Evolutionary conservation across 2,888 invertebrate species (phyloP).

Genomic region (Toxonevra muliebris): DNA sequence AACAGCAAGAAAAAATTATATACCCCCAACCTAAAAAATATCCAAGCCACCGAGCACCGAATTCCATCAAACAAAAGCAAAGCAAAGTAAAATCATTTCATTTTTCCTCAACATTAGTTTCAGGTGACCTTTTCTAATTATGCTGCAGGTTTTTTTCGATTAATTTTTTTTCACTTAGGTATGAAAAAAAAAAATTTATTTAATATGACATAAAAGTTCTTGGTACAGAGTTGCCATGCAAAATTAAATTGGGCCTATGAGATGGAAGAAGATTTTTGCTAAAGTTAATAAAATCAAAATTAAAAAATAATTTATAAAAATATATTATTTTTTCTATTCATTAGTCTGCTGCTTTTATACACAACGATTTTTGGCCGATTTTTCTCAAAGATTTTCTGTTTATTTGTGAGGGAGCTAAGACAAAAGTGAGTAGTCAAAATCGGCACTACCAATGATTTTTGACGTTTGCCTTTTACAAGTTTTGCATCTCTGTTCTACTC

Average conservation of each 20-base stretch:
- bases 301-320: too few relatives aligned
- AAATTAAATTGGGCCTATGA: not conserved
- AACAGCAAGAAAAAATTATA: not conserved
- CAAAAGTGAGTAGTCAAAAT: too few relatives aligned
- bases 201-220: not conserved
- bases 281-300: too few relatives aligned
- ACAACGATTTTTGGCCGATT: too few relatives aligned
- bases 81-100: slow-evolving; percentile 9
- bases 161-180: not conserved
- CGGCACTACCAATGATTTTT: too few relatives aligned
- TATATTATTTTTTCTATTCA: too few relatives aligned
- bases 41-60: not conserved
- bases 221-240: slow-evolving; percentile 22
- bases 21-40: not conserved
- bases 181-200: not conserved
- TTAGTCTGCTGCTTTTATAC: too few relatives aligned
- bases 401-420: too few relatives aligned
- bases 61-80: too few relatives aligned
- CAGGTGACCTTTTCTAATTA: slow-evolving; percentile 43
- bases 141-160: slow-evolving; percentile 8
- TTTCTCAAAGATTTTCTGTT: too few relatives aligned
- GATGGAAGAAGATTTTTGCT: not conserved
- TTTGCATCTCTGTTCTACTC: too few relatives aligned
- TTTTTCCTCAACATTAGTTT: slow-evolving; percentile 42
- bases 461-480: too few relatives aligned